phyloP scores from a whole-genome alignment of 2,797 vertebrate species.

The Paedocypris micromegethes region DNA sequence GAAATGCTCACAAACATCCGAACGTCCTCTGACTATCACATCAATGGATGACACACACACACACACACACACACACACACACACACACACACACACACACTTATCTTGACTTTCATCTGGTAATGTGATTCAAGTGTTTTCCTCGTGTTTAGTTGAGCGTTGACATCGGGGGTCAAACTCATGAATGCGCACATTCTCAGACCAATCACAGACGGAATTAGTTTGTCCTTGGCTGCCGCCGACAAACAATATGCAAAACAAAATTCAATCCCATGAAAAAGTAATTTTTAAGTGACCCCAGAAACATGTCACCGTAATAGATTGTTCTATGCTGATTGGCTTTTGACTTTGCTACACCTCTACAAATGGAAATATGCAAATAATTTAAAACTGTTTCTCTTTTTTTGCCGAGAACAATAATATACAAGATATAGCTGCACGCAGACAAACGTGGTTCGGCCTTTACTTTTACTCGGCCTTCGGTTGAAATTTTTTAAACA shows the following conservation, averaged over 20 bases:
- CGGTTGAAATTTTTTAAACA: no score
- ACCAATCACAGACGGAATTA: slow-evolving; percentile 38
- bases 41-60: background rate
- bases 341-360: slow-evolving; percentile 31
- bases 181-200: slow-evolving; percentile 34
- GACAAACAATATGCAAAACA: slow-evolving; percentile 48
- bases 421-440: no score
- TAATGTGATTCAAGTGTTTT: slow-evolving; percentile 31
- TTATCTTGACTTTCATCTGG: slow-evolving; percentile 16
- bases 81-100: background rate
- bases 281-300: slow-evolving; percentile 50
- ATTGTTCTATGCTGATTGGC: slow-evolving; percentile 36
- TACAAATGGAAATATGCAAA: slow-evolving; percentile 41
- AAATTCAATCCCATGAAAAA: slow-evolving; percentile 44
- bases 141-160: slow-evolving; percentile 16
- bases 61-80: no score
- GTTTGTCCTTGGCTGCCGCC: slow-evolving; percentile 30
- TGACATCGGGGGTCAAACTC: slow-evolving; percentile 47
- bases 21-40: background rate
- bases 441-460: no score
- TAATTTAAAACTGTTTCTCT: slow-evolving; percentile 36
- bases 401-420: no score
- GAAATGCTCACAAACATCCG: no score
- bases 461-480: no score
- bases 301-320: slow-evolving; percentile 46